Conservation (phyloP, 2,888 invertebrate genomes). For the Megalurothrips usitatus region DNA sequence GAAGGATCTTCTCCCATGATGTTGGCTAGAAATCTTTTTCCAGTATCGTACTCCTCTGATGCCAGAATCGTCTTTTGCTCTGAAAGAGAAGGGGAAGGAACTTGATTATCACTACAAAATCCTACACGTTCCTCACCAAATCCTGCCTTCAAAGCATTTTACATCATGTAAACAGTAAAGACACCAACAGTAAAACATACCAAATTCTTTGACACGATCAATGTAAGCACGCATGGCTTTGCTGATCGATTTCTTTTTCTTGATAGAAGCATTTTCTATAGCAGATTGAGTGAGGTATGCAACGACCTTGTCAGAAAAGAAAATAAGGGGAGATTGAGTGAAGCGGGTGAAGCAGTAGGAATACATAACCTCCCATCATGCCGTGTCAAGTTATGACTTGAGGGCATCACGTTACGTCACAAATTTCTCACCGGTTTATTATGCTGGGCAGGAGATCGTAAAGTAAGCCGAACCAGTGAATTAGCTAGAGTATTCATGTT, state of each 20-base stretch:
- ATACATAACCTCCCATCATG: not conserved
- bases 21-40: conserved; percentile 92
- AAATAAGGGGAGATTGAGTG: not conserved
- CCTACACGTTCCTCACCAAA: too few species aligned
- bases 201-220: conserved; percentile 73
- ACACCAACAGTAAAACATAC: conserved; percentile 43
- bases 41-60: conserved; percentile 77
- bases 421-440: not conserved
- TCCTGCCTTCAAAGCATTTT: too few species aligned
- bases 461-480: not conserved
- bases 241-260: conserved; percentile 52
- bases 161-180: not conserved
- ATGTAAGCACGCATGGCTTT: conserved; percentile 88
- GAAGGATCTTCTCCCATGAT: conserved; percentile 97
- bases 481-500: too few species aligned
- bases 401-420: not conserved
- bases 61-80: conserved; percentile 78
- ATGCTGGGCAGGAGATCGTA: not conserved
- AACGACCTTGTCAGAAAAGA: not conserved
- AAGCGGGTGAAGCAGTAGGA: not conserved
- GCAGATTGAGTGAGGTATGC: not conserved
- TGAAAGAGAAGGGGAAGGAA: conserved; percentile 41
- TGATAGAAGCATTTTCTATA: conserved; percentile 40
- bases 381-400: not conserved
- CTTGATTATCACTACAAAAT: conserved; percentile 1